phyloP scores from a whole-genome alignment of 2,888 invertebrate genomes.

The Unio pictorum region DNA sequence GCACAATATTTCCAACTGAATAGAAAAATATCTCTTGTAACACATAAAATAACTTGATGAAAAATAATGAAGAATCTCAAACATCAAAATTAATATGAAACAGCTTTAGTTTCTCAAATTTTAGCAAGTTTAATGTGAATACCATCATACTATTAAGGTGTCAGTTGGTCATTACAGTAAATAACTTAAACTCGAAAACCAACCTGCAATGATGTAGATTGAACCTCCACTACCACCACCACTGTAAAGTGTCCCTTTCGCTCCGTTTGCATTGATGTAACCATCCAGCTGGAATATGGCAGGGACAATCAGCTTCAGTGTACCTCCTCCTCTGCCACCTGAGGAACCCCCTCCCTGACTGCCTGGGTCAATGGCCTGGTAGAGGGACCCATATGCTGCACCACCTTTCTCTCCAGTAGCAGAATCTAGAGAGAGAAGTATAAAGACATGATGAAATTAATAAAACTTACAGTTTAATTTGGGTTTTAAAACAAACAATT shows the following conservation, averaged over 20 bases:
- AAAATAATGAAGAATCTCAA: no score
- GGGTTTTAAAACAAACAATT: no score
- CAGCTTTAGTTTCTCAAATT: no score
- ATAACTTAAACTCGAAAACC: not conserved
- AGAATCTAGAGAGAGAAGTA: slow-evolving; percentile 9
- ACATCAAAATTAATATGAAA: no score
- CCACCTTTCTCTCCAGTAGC: slow-evolving; percentile 29
- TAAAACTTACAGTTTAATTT: slow-evolving; percentile 3
- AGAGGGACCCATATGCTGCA: slow-evolving; percentile 47
- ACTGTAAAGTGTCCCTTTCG: slow-evolving; percentile 21
- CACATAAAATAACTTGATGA: no score
- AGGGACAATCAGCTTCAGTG: slow-evolving; percentile 41
- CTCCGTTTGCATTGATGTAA: slow-evolving; percentile 46
- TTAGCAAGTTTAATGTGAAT: no score
- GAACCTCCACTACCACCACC: slow-evolving; percentile 52
- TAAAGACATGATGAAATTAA: not conserved
- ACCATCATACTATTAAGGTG: no score
- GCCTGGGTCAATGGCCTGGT: slow-evolving; percentile 40
- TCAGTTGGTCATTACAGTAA: no score
- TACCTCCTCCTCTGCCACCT: slow-evolving; percentile 54
- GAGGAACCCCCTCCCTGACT: slow-evolving; percentile 42
- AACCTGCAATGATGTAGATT: slow-evolving; percentile 51
- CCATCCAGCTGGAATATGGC: slow-evolving; percentile 52
- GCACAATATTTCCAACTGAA: no score
- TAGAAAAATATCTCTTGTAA: no score